A percentile compares a stretch with the other conserved stretches of the same genome.
These are phyloP conservation scores for Pungitius pungitius DNA, from an alignment of 2,113 vertebrate genomes.

Conservation along the genomic window DNA sequence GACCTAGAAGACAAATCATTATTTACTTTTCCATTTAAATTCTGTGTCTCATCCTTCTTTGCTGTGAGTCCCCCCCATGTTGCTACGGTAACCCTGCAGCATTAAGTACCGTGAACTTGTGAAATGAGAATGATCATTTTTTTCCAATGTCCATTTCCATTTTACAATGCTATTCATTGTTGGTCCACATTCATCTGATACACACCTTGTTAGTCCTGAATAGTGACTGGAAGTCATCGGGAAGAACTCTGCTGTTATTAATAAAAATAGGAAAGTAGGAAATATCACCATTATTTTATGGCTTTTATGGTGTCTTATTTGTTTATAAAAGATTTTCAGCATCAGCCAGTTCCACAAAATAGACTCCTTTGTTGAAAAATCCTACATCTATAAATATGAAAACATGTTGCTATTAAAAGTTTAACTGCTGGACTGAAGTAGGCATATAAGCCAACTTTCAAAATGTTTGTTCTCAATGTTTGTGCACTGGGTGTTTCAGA, in stretches of 20 bases:
- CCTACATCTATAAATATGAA: background rate
- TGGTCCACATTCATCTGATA: background rate
- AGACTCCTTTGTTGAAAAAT: background rate
- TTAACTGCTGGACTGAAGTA: background rate
- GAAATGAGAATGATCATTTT: background rate
- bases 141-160: background rate
- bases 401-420: background rate
- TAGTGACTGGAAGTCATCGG: too few species aligned
- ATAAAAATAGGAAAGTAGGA: too few species aligned
- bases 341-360: background rate
- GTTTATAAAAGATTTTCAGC: background rate
- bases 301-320: background rate
- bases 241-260: too few species aligned
- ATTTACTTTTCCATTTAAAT: background rate
- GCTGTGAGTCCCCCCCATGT: background rate
- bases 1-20: background rate
- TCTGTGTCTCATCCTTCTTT: background rate
- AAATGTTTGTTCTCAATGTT: background rate
- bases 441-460: too few species aligned
- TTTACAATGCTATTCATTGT: background rate
- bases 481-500: background rate
- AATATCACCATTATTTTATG: background rate
- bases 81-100: conserved; percentile 6
- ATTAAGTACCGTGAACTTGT: background rate
- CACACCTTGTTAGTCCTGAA: background rate